Conservation (phyloP, 1,140 invertebrate species). For the Cepaea nemoralis region DNA sequence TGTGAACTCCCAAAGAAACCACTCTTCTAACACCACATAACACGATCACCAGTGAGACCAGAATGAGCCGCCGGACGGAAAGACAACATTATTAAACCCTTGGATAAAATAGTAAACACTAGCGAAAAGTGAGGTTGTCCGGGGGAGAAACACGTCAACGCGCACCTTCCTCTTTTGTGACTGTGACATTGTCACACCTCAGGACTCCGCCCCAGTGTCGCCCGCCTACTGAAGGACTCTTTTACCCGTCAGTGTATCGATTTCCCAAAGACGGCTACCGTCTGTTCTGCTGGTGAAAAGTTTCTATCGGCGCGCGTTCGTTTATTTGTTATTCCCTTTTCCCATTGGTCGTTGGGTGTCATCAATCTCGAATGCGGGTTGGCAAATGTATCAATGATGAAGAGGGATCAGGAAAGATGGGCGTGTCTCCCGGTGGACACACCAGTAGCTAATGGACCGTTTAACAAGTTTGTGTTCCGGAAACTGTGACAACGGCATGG, state of each 20-base stretch:
- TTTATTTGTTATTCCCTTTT: not conserved
- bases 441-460: not conserved
- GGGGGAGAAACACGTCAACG: not conserved
- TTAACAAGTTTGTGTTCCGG: not conserved
- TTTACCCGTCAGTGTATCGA: not conserved
- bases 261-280: not conserved
- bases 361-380: not conserved
- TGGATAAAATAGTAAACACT: not conserved
- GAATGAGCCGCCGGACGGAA: not conserved
- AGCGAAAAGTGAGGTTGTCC: not conserved
- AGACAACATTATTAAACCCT: not conserved
- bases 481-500: not conserved
- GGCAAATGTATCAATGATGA: not conserved
- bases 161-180: not conserved
- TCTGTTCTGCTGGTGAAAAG: not conserved
- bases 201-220: not conserved
- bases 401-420: not conserved
- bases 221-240: not conserved
- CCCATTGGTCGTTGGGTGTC: not conserved
- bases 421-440: not conserved
- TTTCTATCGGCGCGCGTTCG: not conserved
- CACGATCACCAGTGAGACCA: not conserved
- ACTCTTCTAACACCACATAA: not conserved
- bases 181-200: not conserved
- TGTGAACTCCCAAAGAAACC: not conserved